phyloP scores from a whole-genome alignment of 2,888 invertebrate genomes.

The Halocaridina rubra region DNA sequence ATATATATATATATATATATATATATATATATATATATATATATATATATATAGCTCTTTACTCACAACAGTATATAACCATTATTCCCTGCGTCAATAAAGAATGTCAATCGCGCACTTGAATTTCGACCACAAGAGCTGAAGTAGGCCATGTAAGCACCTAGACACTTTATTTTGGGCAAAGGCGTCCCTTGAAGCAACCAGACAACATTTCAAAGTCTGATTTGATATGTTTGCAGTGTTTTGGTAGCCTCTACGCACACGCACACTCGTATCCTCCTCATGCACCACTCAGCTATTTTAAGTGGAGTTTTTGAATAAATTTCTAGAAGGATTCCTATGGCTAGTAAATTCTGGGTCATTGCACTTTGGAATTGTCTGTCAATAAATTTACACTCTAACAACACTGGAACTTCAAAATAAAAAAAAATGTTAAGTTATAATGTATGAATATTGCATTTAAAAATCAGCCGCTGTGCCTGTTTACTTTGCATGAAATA shows the following conservation, averaged over 20 bases:
- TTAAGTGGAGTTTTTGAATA: too few relatives aligned
- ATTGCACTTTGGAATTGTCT: too few relatives aligned
- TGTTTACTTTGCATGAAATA: too few relatives aligned
- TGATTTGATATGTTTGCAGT: conserved; percentile 40
- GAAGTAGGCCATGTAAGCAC: conserved; percentile 42
- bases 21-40: conserved; percentile 15
- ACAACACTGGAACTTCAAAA: too few relatives aligned
- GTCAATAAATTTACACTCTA: too few relatives aligned
- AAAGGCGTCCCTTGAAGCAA: background rate
- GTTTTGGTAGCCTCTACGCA: background rate
- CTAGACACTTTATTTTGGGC: conserved; percentile 25
- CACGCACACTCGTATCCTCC: background rate
- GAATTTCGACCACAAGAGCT: conserved; percentile 36
- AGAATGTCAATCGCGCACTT: conserved; percentile 3
- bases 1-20: conserved; percentile 21
- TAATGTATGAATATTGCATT: too few relatives aligned
- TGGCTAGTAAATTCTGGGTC: too few relatives aligned
- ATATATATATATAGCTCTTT: conserved; percentile 26
- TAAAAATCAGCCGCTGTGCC: too few relatives aligned
- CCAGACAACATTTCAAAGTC: background rate
- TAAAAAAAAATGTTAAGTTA: too few relatives aligned
- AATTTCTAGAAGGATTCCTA: too few relatives aligned
- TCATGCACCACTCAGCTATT: background rate
- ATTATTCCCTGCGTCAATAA: conserved; percentile 6
- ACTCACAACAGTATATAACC: conserved; percentile 12